These are phyloP conservation scores for Natator depressus DNA, from an alignment of 2,113 vertebrate genomes.

Conservation along the genomic window DNA sequence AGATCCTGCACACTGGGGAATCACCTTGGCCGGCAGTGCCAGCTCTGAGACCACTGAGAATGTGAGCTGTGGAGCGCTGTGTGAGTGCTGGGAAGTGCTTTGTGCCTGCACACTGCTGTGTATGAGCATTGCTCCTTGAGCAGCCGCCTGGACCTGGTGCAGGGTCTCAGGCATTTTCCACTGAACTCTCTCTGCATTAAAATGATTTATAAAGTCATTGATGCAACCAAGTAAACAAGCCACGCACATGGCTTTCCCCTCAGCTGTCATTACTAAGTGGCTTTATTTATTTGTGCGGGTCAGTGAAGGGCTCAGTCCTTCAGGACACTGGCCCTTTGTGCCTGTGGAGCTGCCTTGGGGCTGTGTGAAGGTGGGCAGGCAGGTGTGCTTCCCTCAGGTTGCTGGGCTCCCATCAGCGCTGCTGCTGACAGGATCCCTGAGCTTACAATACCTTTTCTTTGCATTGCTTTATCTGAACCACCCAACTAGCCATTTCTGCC, in stretches of 20 bases:
- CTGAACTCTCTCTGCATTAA: neutral
- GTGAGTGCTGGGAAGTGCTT: neutral
- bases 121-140: neutral
- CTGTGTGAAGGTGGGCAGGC: fast-evolving
- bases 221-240: neutral
- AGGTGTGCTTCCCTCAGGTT: neutral
- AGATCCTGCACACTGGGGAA: neutral
- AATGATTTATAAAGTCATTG: neutral
- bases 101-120: neutral
- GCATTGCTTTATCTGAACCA: neutral
- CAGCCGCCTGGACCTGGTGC: neutral
- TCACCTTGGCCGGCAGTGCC: neutral
- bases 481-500: neutral
- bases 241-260: neutral
- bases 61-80: neutral
- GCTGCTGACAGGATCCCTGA: neutral
- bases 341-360: neutral
- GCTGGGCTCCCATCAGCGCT: neutral
- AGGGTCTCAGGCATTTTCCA: neutral
- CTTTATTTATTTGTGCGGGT: neutral
- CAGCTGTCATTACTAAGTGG: neutral
- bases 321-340: neutral
- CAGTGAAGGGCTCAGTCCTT: neutral
- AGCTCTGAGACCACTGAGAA: neutral
- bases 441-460: neutral